Percentiles rank a stretch among this genome's conserved stretches.
phyloP scores from a whole-genome alignment of 2,797 vertebrate species.

The Borostomias antarcticus region DNA sequence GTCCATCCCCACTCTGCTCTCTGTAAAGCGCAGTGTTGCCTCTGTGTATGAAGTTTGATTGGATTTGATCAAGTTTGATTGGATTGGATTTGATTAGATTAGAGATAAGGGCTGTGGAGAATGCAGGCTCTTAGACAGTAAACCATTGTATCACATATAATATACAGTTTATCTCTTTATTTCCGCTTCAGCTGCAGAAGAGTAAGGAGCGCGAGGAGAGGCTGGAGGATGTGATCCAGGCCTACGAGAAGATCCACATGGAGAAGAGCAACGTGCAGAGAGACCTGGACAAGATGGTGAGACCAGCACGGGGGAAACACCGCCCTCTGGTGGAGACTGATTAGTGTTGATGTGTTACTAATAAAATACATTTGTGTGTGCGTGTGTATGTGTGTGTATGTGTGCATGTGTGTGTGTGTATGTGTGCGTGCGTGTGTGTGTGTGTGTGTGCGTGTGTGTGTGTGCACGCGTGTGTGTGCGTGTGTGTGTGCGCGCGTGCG shows the following conservation, averaged over 20 bases:
- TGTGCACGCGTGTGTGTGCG: constrained; percentile 13
- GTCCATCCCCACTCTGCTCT: no score
- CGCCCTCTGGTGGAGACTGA: neutral
- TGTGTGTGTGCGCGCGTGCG: neutral
- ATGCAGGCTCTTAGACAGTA: no score
- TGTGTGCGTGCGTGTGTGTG: constrained; percentile 4
- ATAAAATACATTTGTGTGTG: neutral
- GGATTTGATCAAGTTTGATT: no score
- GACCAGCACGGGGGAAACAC: constrained; percentile 27
- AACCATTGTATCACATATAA: no score
- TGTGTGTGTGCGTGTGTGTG: constrained; percentile 5
- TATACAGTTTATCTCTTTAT: no score
- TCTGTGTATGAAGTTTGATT: no score
- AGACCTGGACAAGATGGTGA: constrained; percentile 87
- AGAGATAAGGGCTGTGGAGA: no score
- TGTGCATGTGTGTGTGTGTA: neutral
- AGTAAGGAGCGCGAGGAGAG: constrained; percentile 87
- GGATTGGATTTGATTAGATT: no score
- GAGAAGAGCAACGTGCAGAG: constrained; percentile 88
- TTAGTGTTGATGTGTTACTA: neutral
- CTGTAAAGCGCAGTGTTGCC: no score
- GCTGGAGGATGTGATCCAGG: constrained; percentile 88
- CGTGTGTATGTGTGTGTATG: constrained; percentile 4
- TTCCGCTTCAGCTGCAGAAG: constrained; percentile 80
- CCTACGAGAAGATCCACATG: constrained; percentile 87